Conservation (phyloP, 2,888 invertebrate species). For the Sinopyrophorus schimmeli region DNA sequence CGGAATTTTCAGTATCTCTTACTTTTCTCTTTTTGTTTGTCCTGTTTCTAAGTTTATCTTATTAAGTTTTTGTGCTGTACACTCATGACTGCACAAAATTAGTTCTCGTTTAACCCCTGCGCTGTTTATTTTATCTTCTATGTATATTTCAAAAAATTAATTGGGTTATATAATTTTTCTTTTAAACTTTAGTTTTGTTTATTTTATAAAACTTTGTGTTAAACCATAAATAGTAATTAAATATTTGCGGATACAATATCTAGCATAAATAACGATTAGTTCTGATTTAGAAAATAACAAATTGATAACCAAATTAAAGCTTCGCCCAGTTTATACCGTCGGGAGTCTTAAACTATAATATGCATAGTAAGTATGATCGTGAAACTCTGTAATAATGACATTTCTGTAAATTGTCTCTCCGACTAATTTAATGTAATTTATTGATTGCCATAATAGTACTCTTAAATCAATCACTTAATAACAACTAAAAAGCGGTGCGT, state of each 20-base stretch:
- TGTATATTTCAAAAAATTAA: too few relatives aligned
- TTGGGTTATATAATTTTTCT: too few relatives aligned
- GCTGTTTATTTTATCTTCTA: too few relatives aligned
- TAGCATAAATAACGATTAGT: too few relatives aligned
- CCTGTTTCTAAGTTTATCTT: conserved; percentile 18
- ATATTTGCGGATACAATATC: too few relatives aligned
- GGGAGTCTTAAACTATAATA: conserved; percentile 15
- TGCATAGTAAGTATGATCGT: conserved; percentile 6
- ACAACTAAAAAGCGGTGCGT: too few relatives aligned
- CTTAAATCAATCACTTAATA: too few relatives aligned
- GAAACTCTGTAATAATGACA: conserved; percentile 3
- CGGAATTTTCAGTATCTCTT: conserved; percentile 18
- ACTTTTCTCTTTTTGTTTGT: conserved; percentile 20
- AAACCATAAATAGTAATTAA: too few relatives aligned
- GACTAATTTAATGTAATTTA: conserved; percentile 5
- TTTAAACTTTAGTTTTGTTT: too few relatives aligned
- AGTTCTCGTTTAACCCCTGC: too few relatives aligned
- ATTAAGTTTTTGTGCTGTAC: conserved; percentile 17
- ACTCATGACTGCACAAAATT: conserved; percentile 17
- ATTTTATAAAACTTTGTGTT: too few relatives aligned
- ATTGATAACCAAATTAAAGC: conserved; percentile 20
- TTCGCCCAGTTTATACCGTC: conserved; percentile 14
- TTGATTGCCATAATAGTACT: conserved; percentile 9
- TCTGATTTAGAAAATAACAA: conserved; percentile 14
- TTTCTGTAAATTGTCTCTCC: conserved; percentile 11